phyloP scores from a whole-genome alignment of 1,140 invertebrate genomes.

The Brachionus calyciflorus region DNA sequence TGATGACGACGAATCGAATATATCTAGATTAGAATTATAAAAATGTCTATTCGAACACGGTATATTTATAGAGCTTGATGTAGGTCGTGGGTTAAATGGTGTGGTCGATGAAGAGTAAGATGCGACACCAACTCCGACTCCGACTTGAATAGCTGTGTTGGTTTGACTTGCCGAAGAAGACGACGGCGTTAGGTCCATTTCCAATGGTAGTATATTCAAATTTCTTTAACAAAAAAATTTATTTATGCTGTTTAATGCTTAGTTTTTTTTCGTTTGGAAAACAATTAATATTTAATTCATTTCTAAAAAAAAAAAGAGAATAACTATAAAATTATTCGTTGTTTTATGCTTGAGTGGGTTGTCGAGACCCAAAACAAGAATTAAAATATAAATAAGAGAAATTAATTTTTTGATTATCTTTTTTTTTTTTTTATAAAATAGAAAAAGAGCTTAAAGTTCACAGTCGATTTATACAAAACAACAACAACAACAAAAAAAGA shows the following conservation, averaged over 20 bases:
- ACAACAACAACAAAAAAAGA: too few relatives aligned
- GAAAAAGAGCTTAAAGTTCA: background rate
- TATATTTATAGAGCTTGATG: background rate
- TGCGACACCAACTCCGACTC: conserved; percentile 16
- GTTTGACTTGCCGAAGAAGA: background rate
- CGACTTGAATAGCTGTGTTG: conserved; percentile 3
- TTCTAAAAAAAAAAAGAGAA: background rate
- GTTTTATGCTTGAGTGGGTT: background rate
- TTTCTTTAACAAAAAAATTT: background rate
- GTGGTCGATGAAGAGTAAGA: conserved; percentile 22
- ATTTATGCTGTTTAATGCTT: too few relatives aligned
- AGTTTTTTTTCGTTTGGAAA: background rate
- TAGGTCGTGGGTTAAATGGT: background rate
- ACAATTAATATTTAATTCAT: background rate
- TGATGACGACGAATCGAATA: conserved; percentile 24
- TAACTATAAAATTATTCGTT: background rate
- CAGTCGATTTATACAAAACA: too few relatives aligned
- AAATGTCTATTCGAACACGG: background rate
- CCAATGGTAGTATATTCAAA: too few relatives aligned
- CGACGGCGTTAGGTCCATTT: background rate
- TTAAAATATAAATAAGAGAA: too few relatives aligned
- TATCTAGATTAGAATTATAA: background rate
- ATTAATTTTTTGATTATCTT: background rate
- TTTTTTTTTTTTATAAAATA: background rate
- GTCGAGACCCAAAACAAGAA: too few relatives aligned